Percentiles rank a stretch among this genome's conserved stretches.
Conservation (phyloP, 2,113 vertebrate genomes). For the Marcusenius ussheri region DNA sequence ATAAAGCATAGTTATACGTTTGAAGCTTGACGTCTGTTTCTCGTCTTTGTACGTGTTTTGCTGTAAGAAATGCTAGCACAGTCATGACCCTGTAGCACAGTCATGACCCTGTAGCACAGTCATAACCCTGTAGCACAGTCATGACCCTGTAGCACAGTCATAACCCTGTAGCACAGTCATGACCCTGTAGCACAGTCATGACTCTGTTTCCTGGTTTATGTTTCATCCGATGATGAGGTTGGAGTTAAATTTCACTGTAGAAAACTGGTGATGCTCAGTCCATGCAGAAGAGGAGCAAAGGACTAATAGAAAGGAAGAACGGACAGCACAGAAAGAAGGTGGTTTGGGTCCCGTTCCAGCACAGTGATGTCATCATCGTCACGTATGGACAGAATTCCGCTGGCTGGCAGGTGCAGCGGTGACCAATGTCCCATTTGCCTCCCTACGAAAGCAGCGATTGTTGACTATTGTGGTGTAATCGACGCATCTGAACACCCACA, state of each 20-base stretch:
- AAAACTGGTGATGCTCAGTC: not conserved
- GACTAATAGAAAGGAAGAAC: not conserved
- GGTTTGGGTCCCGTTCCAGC: not conserved
- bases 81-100: not conserved
- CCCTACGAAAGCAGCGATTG: not conserved
- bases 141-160: no score
- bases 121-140: no score
- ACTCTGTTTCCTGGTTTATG: not conserved
- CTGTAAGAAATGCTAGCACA: conserved; percentile 25
- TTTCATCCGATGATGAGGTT: not conserved
- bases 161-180: no score
- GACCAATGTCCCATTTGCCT: not conserved
- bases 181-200: no score
- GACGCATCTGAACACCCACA: not conserved
- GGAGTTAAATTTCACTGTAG: not conserved
- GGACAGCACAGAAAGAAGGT: not conserved
- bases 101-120: no score
- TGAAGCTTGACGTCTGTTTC: not conserved
- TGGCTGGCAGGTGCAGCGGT: no score
- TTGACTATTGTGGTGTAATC: not conserved
- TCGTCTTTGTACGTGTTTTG: conserved; percentile 22
- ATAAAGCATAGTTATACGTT: conserved; percentile 27
- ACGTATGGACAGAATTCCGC: not conserved
- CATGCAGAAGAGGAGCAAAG: not conserved
- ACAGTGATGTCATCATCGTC: not conserved